phyloP scores from a whole-genome alignment of 1,140 invertebrate genomes.

The Sogatella furcifera region DNA sequence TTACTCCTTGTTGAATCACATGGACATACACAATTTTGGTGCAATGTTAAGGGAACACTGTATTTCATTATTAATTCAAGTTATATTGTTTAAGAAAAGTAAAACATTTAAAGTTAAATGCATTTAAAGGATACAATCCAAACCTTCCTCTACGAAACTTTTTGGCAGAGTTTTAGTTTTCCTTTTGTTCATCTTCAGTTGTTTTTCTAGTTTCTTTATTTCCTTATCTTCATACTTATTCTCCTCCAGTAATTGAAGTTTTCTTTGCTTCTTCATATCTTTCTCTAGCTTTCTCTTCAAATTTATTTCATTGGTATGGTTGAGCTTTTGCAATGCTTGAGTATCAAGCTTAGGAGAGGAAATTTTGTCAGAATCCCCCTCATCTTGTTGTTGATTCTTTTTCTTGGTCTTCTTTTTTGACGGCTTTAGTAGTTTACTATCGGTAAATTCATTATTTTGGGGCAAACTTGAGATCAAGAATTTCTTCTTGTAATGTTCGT shows the following conservation, averaged over 20 bases:
- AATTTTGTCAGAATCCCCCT: background rate
- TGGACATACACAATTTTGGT: too few species aligned
- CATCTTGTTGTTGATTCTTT: background rate
- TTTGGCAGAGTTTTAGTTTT: slow-evolving; percentile 64
- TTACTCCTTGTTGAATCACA: too few species aligned
- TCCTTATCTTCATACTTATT: slow-evolving; percentile 68
- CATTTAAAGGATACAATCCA: slow-evolving; percentile 70
- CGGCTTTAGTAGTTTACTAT: slow-evolving; percentile 29
- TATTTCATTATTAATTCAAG: too few species aligned
- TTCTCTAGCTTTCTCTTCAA: slow-evolving; percentile 35
- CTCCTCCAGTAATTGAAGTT: slow-evolving; percentile 50
- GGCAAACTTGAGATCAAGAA: slow-evolving; percentile 35
- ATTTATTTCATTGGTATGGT: slow-evolving; percentile 11
- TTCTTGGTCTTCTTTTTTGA: slow-evolving; percentile 24
- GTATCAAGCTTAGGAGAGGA: background rate
- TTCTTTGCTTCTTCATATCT: slow-evolving; percentile 44
- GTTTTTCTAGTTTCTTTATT: slow-evolving; percentile 73
- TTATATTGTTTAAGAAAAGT: too few species aligned
- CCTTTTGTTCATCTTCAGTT: slow-evolving; percentile 67
- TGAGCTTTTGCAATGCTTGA: slow-evolving; percentile 1
- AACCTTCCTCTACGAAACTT: slow-evolving; percentile 67
- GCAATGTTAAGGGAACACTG: too few species aligned
- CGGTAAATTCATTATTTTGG: slow-evolving; percentile 23
- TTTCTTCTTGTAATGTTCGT: slow-evolving; percentile 35
- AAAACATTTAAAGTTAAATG: too few species aligned